phyloP scores from a whole-genome alignment of 2,888 invertebrate species.

The Hedya salicella region DNA sequence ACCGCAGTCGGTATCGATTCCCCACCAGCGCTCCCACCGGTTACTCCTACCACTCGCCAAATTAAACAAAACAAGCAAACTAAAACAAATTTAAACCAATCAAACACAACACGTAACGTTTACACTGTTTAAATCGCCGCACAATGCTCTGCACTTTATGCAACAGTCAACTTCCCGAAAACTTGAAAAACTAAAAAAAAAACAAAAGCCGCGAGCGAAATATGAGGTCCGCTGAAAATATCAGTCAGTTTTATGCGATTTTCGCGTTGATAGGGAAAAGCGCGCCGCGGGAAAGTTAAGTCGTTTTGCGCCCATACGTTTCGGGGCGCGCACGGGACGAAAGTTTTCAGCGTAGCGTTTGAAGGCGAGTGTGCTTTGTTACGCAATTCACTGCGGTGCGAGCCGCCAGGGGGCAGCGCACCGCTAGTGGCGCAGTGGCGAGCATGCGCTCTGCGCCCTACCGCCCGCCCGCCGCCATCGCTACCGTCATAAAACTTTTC shows the following conservation, averaged over 20 bases:
- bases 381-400: constrained; percentile 82
- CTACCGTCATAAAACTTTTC: constrained; percentile 62
- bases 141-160: constrained; percentile 70
- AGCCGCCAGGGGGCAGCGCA: constrained; percentile 82
- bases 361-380: constrained; percentile 81
- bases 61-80: constrained; percentile 60
- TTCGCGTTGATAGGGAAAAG: constrained; percentile 50
- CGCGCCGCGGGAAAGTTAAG: constrained; percentile 78
- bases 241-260: constrained; percentile 48
- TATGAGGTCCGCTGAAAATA: constrained; percentile 49
- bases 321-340: constrained; percentile 72
- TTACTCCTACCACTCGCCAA: constrained; percentile 65
- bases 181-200: constrained; percentile 65
- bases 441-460: constrained; percentile 74
- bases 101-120: constrained; percentile 73
- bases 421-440: constrained; percentile 82
- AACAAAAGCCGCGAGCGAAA: constrained; percentile 60
- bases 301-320: constrained; percentile 72
- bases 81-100: constrained; percentile 73
- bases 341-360: constrained; percentile 78
- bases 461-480: constrained; percentile 47
- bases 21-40: constrained; percentile 74
- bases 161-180: constrained; percentile 67
- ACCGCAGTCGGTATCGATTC: constrained; percentile 77
- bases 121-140: constrained; percentile 66